Base-by-base conservation (phyloP, 2,113 vertebrate species). In the Engystomops pustulosus region DNA sequence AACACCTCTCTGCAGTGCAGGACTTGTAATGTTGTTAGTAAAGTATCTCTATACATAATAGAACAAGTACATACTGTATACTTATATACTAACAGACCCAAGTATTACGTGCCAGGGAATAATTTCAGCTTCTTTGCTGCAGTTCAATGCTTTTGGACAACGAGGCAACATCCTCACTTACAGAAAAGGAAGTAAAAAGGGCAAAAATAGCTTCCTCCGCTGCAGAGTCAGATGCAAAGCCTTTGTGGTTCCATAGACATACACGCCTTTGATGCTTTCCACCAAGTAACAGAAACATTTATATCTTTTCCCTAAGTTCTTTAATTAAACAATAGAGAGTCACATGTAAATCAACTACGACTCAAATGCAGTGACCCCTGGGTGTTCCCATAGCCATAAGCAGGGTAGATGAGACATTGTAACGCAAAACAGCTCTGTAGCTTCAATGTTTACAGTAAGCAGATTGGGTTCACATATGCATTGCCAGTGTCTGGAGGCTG, bases 151-250 rank as follows among this genome's bases (percentile, higher is more conserved):
- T 36, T 15, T 30, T 2, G n/a, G 30, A 76, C 27, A 15, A 75
- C 72, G 32, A 45, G 9, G 55, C 55, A 15, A 25, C n/a, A 25
- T 53, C 45, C 27, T n/a, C 0, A 20, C 49, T 34, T 75, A 25
- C n/a, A 53, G 49, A 53, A 76, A 36, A 55, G 74, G 47, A 76
- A 76, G 30, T 76, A 51, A 55, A 30, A 18, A 51, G 9, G 4
- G 49, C 74, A 76, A 76, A 55, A 76, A 76, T 55, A 12, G 74
- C 45, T 76, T 76, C 74, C 74, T 38, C 27, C 36, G 47, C 25
- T 30, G 30, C 47, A 51, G 17, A 34, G 30, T n/a, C 20, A 25
- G 58, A 30, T 32, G 10, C 58, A 15, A 30, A 62, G 58, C 14
- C 1, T 15, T 53, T 30, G 27, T 14, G 58, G 25, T 32, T 62